Base-by-base conservation (phyloP, 37 sponge, comb jelly and placozoan genomes). In the Lycopodina hypogea region DNA sequence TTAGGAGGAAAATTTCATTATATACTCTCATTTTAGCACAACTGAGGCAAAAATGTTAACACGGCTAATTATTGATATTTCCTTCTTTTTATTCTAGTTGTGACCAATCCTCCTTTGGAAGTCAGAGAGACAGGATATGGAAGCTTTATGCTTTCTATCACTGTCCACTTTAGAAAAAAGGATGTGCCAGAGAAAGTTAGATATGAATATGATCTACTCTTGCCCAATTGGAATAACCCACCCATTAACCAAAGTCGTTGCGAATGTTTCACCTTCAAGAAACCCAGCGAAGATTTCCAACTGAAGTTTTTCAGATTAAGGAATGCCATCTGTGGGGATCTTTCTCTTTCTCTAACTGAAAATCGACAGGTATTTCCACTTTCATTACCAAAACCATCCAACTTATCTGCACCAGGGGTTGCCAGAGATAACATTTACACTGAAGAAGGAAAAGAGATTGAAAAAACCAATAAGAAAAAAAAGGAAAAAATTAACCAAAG, bases 111-210 rank as follows among this genome's bases (percentile, higher is more conserved):
- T n/a, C 99, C 99, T 90, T n/a, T n/a, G n/a, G n/a, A n/a, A n/a
- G n/a, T n/a, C n/a, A n/a, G n/a, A n/a, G n/a, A n/a, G n/a, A n/a
- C 91, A 18, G 99, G 99, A 11, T 98, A 94, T 68, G 99, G 99
- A n/a, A 95, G 96, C 59, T 98, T 98, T 58, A 91, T 86, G 48
- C 69, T 98, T 9, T 81, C 84, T 1, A 79, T 95, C n/a, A 94
- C 95, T 38, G 96, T 98, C 17, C 77, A 78, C 79, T 98, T 98
- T 59, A 81, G 93, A 17, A 97, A 97, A 69, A 94, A 94, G 62
- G 95, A 94, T 26, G 95, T 94, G 24, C 93, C 95, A 0, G 86
- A 86, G 57, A 91, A 84, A 52, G 93, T 94, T 9, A 71, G 87
- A 58, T 97, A 90, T 60, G 94, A 93, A 35, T 97, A 97, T 76